Evolutionary conservation across 2,888 invertebrate species (phyloP), one percentile per base, ranked within the genome.

Genomic region (Lamellibrachia satsuma): DNA sequence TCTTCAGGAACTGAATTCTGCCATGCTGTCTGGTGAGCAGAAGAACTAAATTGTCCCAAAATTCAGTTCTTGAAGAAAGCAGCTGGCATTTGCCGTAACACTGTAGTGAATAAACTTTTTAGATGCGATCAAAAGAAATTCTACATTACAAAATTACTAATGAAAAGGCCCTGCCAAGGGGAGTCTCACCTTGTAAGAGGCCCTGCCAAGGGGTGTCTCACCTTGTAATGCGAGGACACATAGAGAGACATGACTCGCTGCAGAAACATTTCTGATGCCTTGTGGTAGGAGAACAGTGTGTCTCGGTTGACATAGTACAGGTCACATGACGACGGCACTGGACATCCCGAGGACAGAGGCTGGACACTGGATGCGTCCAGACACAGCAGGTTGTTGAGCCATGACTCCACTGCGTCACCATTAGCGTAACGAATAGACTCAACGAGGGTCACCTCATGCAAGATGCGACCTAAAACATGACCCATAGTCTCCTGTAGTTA

Each of bases 181-280:
- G 39, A 2, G 6, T 91, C 15, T 27, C 94, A 97, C 98, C 97
- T 99, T 99, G 96, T 99, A 75, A 22, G 2, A 75, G 22, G n/a
- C 75, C n/a, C 3, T 75, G 75, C 15, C 75, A 75, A 22, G 1
- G 39, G 39, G 39, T 39, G 39, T 39, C 60, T 52, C 94, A 97
- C 98, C 97, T 99, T 99, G 96, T 99, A 99, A 97, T 99, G 99
- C 7, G 99, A 99, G 0, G 99, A 98, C 0, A 99, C 99, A 96
- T 99, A 99, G 91, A 99, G 97, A 22, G 98, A 97, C 94, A 99
- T 98, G 11, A 99, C 96, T 93, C 98, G 97, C 95, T 99, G 99
- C 11, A 99, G 97, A 96, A 99, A 99, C 3, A 98, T 97, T 94
- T 97, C 97, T 0, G 97, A 97, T 8, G 99, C 99, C 95, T 98